phyloP scores from a whole-genome alignment of 2,888 invertebrate genomes.

The Caenorhabditis virilis region DNA sequence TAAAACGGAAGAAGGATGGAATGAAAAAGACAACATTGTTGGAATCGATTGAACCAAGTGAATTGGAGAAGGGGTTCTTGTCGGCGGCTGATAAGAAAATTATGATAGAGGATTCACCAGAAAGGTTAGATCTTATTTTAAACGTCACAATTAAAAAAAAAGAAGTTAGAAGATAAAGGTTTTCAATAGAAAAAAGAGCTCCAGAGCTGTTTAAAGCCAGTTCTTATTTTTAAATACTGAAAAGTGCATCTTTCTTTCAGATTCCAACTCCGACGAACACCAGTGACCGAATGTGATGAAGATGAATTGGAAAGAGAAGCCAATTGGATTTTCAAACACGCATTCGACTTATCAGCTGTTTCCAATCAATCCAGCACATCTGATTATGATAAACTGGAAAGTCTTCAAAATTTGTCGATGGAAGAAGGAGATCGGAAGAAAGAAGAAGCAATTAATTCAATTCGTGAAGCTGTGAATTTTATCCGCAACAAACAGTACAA shows the following conservation, averaged over 20 bases:
- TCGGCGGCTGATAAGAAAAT: slow-evolving; percentile 90
- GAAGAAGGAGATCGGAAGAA: neutral
- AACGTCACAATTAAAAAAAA: too few relatives aligned
- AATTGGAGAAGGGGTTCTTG: slow-evolving; percentile 91
- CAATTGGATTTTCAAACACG: slow-evolving; percentile 94
- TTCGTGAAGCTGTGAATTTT: slow-evolving; percentile 35
- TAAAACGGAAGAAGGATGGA: slow-evolving; percentile 44
- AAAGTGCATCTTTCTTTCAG: slow-evolving; percentile 6
- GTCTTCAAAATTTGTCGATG: slow-evolving; percentile 4
- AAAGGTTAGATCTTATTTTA: slow-evolving; percentile 69
- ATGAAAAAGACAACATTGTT: slow-evolving; percentile 53
- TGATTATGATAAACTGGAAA: slow-evolving; percentile 16
- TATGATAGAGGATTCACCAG: slow-evolving; percentile 72
- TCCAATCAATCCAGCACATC: slow-evolving; percentile 5
- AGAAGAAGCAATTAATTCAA: slow-evolving; percentile 15
- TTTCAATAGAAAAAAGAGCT: slow-evolving; percentile 2
- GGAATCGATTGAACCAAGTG: slow-evolving; percentile 83
- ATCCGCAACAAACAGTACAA: slow-evolving; percentile 32
- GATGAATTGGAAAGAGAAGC: slow-evolving; percentile 90
- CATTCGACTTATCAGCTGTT: slow-evolving; percentile 74
- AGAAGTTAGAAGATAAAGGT: neutral
- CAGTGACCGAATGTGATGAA: slow-evolving; percentile 61
- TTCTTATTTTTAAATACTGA: too few relatives aligned
- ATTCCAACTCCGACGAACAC: slow-evolving; percentile 56
- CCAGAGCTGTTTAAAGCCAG: too few relatives aligned